Percentiles rank a stretch among this genome's conserved stretches.
Conservation (phyloP, 2,113 vertebrate species). For the Vulpes vulpes region DNA sequence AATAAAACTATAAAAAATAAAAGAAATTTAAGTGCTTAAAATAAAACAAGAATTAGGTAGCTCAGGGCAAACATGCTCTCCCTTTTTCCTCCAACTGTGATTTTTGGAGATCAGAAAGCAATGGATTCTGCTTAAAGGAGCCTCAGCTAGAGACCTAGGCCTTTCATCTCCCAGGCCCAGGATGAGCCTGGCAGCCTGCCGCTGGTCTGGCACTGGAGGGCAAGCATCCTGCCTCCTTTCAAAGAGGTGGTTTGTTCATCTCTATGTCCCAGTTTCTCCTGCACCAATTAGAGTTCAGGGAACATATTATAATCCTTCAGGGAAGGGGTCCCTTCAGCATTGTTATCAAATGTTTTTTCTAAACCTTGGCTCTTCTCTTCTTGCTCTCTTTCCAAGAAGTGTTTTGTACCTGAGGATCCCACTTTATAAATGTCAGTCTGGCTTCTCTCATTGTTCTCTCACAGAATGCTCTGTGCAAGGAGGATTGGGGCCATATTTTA, state of each 20-base stretch:
- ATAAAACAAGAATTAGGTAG: background rate
- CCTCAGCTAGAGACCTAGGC: background rate
- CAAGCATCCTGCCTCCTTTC: background rate
- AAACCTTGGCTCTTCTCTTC: background rate
- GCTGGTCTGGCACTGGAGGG: background rate
- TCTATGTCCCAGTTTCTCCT: background rate
- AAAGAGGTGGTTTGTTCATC: background rate
- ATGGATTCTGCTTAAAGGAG: background rate
- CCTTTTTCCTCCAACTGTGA: background rate
- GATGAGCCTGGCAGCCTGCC: background rate
- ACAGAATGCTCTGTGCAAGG: background rate
- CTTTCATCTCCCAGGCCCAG: background rate
- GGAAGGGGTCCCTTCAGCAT: background rate
- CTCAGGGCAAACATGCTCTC: background rate
- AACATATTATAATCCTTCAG: background rate
- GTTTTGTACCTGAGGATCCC: slow-evolving; percentile 45
- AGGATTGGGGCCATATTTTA: background rate
- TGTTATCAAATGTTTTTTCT: background rate
- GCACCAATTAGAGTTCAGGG: background rate
- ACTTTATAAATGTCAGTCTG: slow-evolving; percentile 56
- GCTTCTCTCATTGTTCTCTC: slow-evolving; percentile 52
- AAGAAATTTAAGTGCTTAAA: background rate
- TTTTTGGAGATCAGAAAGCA: background rate
- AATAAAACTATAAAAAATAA: no score
- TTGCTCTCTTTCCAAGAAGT: slow-evolving; percentile 55